Base-by-base conservation (phyloP, 2,113 vertebrate species). In the Podilymbus podiceps region DNA sequence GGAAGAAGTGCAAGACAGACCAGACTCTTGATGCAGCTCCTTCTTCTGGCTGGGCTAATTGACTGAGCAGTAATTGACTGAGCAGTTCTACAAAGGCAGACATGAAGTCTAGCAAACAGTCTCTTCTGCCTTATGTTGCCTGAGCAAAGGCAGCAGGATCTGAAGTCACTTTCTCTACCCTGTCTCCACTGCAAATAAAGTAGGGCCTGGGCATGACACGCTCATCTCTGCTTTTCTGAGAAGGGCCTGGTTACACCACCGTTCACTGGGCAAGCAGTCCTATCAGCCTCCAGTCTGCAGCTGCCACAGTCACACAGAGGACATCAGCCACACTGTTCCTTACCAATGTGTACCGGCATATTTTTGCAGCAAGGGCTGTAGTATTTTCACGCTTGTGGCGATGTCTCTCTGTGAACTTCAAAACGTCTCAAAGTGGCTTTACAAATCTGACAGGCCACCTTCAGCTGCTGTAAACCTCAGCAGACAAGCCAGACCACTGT, bases 1-100 rank as follows among this genome's bases (percentile, higher is more conserved):
- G 47, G 74, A 96, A 91, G 89, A 92, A 94, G 89, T 68, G 78
- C 73, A 96, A 97, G 95, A 97, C 90, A 93, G 50, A 79, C 38
- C 88, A 94, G 82, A 85, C 78, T 90, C 93, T 94, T 1, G 5
- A 15, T 90, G 75, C 40, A 89, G 91, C 71, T 66, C 74, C 93
- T 89, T 91, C 56, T 83, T 74, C 69, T 60, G 90, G 89, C 47
- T 90, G 78, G 93, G 76, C 94, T 90, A 95, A 97, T 62, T 91
- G 92, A 78, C 2, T 0, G 62, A 96, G 81, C 66, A 90, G 77
- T 85, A 95, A 95, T 24, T 90, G 96, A 58, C 83, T 84, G 82
- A 85, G 90, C 79, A 85, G 62, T 5, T 93, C 72, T 86, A 75
- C 71, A 88, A 82, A 91, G 62, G 91, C 75, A 95, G 94, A 94